These are phyloP conservation scores for Torymus texanus DNA, from an alignment of 2,888 invertebrate genomes.

Conservation along the genomic window DNA sequence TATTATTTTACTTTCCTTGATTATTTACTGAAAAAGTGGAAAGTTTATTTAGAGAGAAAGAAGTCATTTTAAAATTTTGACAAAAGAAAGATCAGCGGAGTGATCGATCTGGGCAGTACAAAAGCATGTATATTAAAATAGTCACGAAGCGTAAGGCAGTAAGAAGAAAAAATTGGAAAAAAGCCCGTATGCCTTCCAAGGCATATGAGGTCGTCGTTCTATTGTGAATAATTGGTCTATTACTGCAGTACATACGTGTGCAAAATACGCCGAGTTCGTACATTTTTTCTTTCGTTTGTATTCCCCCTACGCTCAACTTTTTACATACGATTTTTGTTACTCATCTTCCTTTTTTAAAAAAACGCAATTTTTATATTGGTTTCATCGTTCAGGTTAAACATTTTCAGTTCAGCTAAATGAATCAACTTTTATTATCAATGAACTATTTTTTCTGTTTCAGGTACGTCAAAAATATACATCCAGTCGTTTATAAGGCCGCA, in stretches of 20 bases:
- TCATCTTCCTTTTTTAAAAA: too few relatives aligned
- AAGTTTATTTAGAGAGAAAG: neutral
- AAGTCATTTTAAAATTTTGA: neutral
- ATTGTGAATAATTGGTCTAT: constrained; percentile 45
- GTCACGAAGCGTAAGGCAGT: constrained; percentile 19
- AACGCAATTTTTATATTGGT: too few relatives aligned
- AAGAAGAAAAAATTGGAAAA: constrained; percentile 35
- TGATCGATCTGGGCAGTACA: constrained; percentile 24
- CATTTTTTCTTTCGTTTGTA: neutral
- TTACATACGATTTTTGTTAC: too few relatives aligned
- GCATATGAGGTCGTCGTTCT: constrained; percentile 40
- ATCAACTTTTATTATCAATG: too few relatives aligned
- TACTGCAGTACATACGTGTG: constrained; percentile 42
- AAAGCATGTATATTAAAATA: constrained; percentile 39
- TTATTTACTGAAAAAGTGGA: too few relatives aligned
- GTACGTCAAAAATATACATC: too few relatives aligned
- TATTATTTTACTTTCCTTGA: too few relatives aligned
- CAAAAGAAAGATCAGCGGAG: neutral
- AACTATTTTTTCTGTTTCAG: too few relatives aligned
- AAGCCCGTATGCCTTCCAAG: constrained; percentile 18
- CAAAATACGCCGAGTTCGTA: constrained; percentile 37
- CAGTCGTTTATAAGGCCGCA: too few relatives aligned
- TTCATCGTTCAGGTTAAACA: too few relatives aligned
- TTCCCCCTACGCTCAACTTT: too few relatives aligned
- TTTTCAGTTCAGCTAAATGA: too few relatives aligned